Evolutionary conservation across 30 jellyfish, hydroid and myxozoan species (phyloP).

Genomic region (Pseudorhiza aurosa): DNA sequence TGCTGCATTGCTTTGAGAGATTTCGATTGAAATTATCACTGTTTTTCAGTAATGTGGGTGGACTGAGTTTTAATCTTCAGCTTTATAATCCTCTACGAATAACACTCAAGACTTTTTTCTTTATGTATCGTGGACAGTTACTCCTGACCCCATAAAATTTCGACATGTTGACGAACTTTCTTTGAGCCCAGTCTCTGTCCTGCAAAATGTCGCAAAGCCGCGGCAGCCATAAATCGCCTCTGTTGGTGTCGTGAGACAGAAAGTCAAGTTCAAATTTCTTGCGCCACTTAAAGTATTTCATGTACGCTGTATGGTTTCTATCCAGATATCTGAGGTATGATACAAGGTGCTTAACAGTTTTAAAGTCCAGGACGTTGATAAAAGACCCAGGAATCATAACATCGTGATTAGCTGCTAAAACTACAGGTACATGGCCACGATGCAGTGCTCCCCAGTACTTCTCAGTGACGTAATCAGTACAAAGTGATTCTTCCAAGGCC

Average conservation of each 20-base stretch:
- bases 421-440: conserved; percentile 76
- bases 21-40: too few species aligned
- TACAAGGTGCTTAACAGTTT: conserved; percentile 49
- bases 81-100: conserved; percentile 4
- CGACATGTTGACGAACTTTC: conserved; percentile 46
- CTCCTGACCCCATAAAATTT: conserved; percentile 66
- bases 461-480: conserved; percentile 81
- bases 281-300: conserved; percentile 68
- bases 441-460: conserved; percentile 78
- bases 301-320: conserved; percentile 24
- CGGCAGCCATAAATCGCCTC: conserved; percentile 67
- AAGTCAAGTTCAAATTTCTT: conserved; percentile 31
- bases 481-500: conserved; percentile 77
- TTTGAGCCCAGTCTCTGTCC: conserved; percentile 40
- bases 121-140: conserved; percentile 46
- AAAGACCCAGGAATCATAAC: conserved; percentile 71
- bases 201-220: conserved; percentile 60
- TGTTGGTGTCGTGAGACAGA: conserved; percentile 47
- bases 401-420: conserved; percentile 74
- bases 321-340: conserved; percentile 32
- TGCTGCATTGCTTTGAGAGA: too few species aligned
- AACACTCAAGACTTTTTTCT: not conserved
- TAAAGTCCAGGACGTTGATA: conserved; percentile 58
- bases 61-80: too few species aligned
- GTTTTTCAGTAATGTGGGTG: too few species aligned